Evolutionary conservation across 2,888 invertebrate species (phyloP).

Genomic region (Campoplex capitator): DNA sequence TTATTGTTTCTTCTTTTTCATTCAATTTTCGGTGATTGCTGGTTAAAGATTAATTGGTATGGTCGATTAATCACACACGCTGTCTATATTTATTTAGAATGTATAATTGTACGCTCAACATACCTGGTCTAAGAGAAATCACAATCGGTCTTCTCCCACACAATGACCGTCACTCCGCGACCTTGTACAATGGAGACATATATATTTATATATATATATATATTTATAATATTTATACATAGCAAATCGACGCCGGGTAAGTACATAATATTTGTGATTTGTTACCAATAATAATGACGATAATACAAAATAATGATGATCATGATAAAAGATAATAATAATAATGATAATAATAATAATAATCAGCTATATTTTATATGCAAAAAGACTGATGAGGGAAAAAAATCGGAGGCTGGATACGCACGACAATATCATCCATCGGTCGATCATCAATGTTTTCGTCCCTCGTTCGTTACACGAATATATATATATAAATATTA

Average conservation of each 20-base stretch:
- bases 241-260: conserved; percentile 68
- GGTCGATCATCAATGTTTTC: conserved; percentile 77
- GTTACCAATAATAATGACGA: conserved; percentile 59
- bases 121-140: conserved; percentile 83
- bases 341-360: conserved; percentile 51
- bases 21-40: conserved; percentile 33
- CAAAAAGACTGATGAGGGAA: conserved; percentile 45
- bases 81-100: conserved; percentile 83
- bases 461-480: conserved; percentile 80
- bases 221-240: conserved; percentile 66
- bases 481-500: conserved; percentile 79
- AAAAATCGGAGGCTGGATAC: conserved; percentile 74
- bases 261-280: conserved; percentile 63
- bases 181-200: conserved; percentile 70
- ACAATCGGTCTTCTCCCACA: conserved; percentile 78
- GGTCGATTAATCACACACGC: conserved; percentile 81
- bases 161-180: conserved; percentile 65
- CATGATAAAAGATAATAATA: conserved; percentile 46
- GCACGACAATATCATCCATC: conserved; percentile 78
- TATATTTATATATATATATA: conserved; percentile 64
- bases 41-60: conserved; percentile 55
- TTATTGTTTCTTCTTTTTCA: conserved; percentile 6
- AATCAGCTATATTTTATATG: conserved; percentile 59
- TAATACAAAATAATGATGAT: conserved; percentile 57
- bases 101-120: conserved; percentile 83